These are phyloP conservation scores for Zophobas atratus DNA, from an alignment of 1,140 invertebrate genomes.

Conservation along the genomic window DNA sequence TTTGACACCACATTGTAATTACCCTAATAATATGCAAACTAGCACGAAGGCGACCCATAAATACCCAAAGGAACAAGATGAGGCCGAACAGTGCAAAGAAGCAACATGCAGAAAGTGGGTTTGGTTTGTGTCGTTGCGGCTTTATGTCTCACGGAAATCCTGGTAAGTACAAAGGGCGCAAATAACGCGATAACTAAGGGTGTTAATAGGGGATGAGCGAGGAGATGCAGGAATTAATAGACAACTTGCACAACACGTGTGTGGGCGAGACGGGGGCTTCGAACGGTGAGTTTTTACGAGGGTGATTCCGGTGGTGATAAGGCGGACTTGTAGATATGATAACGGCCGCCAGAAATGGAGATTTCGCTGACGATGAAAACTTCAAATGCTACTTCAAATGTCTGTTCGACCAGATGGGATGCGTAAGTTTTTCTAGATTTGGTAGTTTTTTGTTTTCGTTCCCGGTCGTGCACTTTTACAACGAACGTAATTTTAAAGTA, in stretches of 20 bases:
- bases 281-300: slow-evolving; percentile 53
- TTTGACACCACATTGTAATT: neutral
- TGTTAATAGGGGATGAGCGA: slow-evolving; percentile 55
- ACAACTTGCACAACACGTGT: slow-evolving; percentile 58
- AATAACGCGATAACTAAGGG: slow-evolving; percentile 8
- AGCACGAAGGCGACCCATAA: neutral
- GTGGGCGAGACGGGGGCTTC: slow-evolving; percentile 52
- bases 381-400: slow-evolving; percentile 40
- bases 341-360: slow-evolving; percentile 26
- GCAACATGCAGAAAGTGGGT: neutral
- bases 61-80: slow-evolving; percentile 1
- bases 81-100: neutral
- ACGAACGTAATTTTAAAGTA: too few species aligned
- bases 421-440: slow-evolving; percentile 4
- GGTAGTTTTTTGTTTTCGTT: neutral
- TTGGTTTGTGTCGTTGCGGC: neutral
- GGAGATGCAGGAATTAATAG: slow-evolving; percentile 59
- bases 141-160: neutral
- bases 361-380: slow-evolving; percentile 52
- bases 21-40: slow-evolving; percentile 4
- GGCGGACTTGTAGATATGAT: neutral
- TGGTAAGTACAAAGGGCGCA: slow-evolving; percentile 2
- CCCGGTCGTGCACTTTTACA: neutral
- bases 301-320: slow-evolving; percentile 6
- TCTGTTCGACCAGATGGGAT: slow-evolving; percentile 28